Evolutionary conservation across 2,888 invertebrate genomes (phyloP), one percentile per base, ranked within the genome.

Genomic region (Cynaeus angustus): DNA sequence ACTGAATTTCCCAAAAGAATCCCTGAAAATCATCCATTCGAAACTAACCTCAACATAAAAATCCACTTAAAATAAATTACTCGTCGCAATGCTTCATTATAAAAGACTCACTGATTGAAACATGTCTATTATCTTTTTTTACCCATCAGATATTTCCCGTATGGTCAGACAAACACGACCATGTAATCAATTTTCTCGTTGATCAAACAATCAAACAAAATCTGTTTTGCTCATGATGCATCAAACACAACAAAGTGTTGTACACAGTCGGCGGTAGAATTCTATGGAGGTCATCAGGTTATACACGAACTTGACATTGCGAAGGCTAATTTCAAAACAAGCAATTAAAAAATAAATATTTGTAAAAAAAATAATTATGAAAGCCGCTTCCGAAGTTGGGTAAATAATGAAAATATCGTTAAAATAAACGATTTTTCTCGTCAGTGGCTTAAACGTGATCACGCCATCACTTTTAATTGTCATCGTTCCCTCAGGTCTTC

Each of bases 111-210:
- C 10, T 7, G 30, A 37, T 21, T n/a, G 38, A 56, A 56, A 58
- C 58, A 8, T 10, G 58, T 12, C 38, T 12, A 41, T 55, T 55
- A 41, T 41, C 10, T 9, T 33, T 21, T n/a, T n/a, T 48, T 16
- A 33, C 48, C 10, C 37, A 48, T 48, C 6, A 28, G 64, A 26
- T 38, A 64, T 52, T 64, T 41, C 52, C 37, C 14, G 7, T 45
- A n/a, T n/a, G 46, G 38, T 21, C 56, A 9, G 9, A 12, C n/a
- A n/a, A n/a, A 38, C 45, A 26, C 13, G 65, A 65, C 55, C 65
- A 55, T 65, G 65, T 65, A 65, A 65, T 65, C 45, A 55, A 65
- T 65, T 65, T 65, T 53, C 65, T 33, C 37, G 30, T 43, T 28
- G 21, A 65, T 45, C 65, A 21, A 14, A 56, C 56, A 53, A 33